Base-by-base conservation (phyloP, 37 sponge, comb jelly and placozoan species). In the Spongia lamella region DNA sequence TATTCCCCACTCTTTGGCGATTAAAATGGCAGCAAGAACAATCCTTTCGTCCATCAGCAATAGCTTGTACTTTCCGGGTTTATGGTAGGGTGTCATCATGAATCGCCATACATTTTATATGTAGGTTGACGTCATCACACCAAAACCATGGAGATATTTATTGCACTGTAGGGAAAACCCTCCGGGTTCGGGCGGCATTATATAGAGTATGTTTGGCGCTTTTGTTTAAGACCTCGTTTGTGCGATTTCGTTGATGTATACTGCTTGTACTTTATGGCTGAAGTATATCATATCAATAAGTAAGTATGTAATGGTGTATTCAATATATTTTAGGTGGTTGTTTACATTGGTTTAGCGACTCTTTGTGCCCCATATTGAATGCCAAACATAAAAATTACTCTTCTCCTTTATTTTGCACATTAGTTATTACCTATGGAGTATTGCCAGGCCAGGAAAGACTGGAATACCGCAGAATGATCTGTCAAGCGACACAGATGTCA, bases 401-500 rank as follows among this genome's bases (percentile, higher is more conserved):
- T 13, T 43, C 7, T 9, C 9, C 7, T 5, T 58, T 5, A 13
- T 9, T 9, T 13, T 9, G 9, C 29, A 15, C 13, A 14, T 29
- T 27, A 58, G 60, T 27, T 58, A 58, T 15, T 58, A 58, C 29
- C 60, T 58, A 7, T 58, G 60, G 60, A 58, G 60, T 11, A 58
- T 58, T 29, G 6, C 60, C 13, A 22, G 13, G 60, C 60, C 60
- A 15, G 60, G 60, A 58, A 58, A 58, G 29, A 58, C 60, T 27
- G 60, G 60, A 7, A 58, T 27, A 58, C 60, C 60, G 7, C 25
- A 58, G 7, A 27, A 15, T 14, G 60, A 58, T 58, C 14, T 58
- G 29, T 43, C 47, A 43, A 43, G 47, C 9, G 29, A 15, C 9
- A 35, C 9, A 19, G 13, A 5, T 7, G 27, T 5, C 4, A 32